Evolutionary conservation across 2,888 invertebrate species (phyloP), one percentile per base, ranked within the genome.

Genomic region (Drosophila kambysellisi): DNA sequence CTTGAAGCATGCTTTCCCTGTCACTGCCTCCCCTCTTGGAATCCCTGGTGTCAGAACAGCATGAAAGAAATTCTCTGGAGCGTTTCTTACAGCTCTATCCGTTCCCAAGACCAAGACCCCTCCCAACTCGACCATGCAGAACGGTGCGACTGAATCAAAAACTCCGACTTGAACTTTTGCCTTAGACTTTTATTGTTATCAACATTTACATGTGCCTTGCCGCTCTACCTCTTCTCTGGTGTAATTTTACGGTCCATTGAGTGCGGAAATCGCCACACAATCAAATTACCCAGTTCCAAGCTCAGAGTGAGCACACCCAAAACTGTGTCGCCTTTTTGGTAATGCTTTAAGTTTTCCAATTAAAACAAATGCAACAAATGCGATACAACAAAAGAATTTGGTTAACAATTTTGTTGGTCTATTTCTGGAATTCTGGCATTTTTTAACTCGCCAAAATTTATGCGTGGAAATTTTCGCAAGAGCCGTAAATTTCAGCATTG

Each of bases 231-330:
- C 20, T 20, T 39, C 12, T 53, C 56, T 48, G 58, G 70, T 76
- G 82, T 75, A 85, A 88, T 89, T 89, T 88, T 80, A 81, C 72
- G 88, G 81, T 81, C 79, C 78, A 89, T 85, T 88, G 88, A 72
- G 62, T 78, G 61, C 57, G 70, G 76, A 88, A 82, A 88, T 87
- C 82, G 82, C 60, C 81, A 70, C 83, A 79, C 88, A 85, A 82
- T 86, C 88, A 77, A 80, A 80, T 70, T 72, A 66, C 62, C 60
- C 57, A 61, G 59, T 53, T 63, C 48, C 48, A 51, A 39, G 54
- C 15, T 43, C 35, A 29, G 32, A 41, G 29, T 29, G 52, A 54
- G 30, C 57, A 48, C 59, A 29, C 20, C 48, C 43, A 33, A 56
- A 75, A 79, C 54, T 75, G 80, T 75, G 64, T 76, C 76, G 76